Conservation (phyloP, 2,888 invertebrate species). For the Tuberolachnus salignus region DNA sequence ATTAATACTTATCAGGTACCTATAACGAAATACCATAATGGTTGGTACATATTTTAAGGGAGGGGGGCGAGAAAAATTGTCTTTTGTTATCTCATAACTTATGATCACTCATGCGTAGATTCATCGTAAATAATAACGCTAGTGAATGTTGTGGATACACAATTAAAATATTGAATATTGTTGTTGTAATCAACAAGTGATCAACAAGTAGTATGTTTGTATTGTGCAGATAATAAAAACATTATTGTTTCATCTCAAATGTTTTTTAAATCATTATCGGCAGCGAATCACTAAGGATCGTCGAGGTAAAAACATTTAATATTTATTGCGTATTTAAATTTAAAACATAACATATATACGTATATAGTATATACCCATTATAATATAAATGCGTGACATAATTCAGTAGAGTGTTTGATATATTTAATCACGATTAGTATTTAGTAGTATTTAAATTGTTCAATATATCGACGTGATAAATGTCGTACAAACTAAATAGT, state of each 20-base stretch:
- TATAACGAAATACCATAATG: too few species aligned
- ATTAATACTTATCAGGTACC: too few species aligned
- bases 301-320: slow-evolving; percentile 35
- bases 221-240: not conserved
- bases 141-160: too few species aligned
- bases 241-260: not conserved
- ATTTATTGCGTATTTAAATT: not conserved
- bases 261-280: not conserved
- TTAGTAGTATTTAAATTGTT: not conserved
- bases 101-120: too few species aligned
- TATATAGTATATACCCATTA: not conserved
- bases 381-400: not conserved
- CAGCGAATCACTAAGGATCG: not conserved
- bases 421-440: not conserved
- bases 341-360: too few species aligned
- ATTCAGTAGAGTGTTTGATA: not conserved
- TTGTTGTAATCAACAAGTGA: not conserved
- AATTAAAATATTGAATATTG: too few species aligned
- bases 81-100: too few species aligned
- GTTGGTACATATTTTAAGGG: too few species aligned
- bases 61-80: too few species aligned
- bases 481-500: not conserved
- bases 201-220: not conserved
- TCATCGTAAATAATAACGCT: too few species aligned
- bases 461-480: not conserved